Percentiles rank a stretch among this genome's conserved stretches.
Conservation (phyloP, 2,113 vertebrate genomes). For the Mormyrus iriodes region DNA sequence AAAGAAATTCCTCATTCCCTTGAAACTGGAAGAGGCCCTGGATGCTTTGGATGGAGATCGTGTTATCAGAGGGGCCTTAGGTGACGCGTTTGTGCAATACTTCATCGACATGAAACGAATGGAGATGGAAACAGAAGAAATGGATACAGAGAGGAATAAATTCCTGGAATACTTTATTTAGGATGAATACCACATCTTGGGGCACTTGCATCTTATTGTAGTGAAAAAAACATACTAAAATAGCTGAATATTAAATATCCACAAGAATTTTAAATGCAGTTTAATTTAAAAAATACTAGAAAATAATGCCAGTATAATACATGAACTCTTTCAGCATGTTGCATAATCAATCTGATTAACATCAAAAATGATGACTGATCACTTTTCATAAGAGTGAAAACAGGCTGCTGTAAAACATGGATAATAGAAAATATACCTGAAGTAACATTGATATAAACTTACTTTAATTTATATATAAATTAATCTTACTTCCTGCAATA, state of each 20-base stretch:
- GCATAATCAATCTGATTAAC: background rate
- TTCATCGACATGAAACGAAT: constrained; percentile 87
- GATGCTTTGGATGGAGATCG: constrained; percentile 68
- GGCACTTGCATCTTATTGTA: background rate
- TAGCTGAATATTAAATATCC: background rate
- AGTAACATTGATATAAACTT: background rate
- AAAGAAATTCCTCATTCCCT: constrained; percentile 61
- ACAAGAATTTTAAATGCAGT: background rate
- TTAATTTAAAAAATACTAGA: background rate
- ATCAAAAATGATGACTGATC: background rate
- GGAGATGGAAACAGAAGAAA: constrained; percentile 83
- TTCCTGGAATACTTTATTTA: constrained; percentile 92
- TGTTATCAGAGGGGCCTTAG: constrained; percentile 68
- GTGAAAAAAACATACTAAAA: background rate
- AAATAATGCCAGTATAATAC: background rate
- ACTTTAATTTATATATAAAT: background rate
- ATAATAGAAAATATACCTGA: background rate
- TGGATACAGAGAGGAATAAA: constrained; percentile 81
- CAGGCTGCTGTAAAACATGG: background rate
- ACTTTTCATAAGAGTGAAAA: background rate
- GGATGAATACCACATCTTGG: background rate
- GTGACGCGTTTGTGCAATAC: constrained; percentile 78
- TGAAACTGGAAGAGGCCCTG: constrained; percentile 82
- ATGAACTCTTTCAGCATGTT: background rate
- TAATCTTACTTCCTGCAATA: too few species aligned